Conservation (phyloP, 1,140 invertebrate genomes). For the Pantala flavescens region DNA sequence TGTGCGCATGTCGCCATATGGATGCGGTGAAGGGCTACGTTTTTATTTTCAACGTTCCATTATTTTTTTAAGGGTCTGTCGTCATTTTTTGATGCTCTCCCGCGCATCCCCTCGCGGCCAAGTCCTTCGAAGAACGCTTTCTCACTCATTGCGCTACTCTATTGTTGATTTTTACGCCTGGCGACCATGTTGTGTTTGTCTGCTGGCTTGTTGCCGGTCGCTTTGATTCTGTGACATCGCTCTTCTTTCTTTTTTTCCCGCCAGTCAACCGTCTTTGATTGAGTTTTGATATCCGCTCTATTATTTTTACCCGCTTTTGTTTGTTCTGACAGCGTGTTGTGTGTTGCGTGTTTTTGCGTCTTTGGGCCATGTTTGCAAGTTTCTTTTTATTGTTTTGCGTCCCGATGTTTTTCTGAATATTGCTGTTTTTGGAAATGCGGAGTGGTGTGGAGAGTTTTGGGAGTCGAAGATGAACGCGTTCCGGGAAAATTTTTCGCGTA, state of each 20-base stretch:
- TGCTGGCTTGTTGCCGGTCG: neutral
- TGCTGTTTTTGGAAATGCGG: too few relatives aligned
- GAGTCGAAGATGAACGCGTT: too few relatives aligned
- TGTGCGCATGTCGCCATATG: neutral
- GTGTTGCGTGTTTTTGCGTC: too few relatives aligned
- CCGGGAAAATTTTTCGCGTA: too few relatives aligned
- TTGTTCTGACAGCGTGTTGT: too few relatives aligned
- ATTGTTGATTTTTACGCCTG: neutral
- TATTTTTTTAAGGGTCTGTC: neutral
- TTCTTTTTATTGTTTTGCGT: too few relatives aligned
- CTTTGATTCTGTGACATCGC: neutral
- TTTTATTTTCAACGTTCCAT: neutral
- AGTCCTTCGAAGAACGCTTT: neutral
- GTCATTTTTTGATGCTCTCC: neutral
- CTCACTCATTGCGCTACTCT: neutral
- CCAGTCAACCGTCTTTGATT: neutral
- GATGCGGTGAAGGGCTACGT: neutral
- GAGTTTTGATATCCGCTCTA: neutral
- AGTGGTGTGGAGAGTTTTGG: too few relatives aligned
- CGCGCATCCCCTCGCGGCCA: neutral
- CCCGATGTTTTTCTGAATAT: too few relatives aligned
- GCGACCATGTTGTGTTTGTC: neutral
- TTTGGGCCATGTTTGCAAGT: too few relatives aligned
- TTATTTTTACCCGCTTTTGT: too few relatives aligned
- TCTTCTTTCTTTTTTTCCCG: neutral